A percentile compares a stretch with the other conserved stretches of the same genome.
phyloP scores from a whole-genome alignment of 2,888 invertebrate species.

The Parasteatoda lunata region DNA sequence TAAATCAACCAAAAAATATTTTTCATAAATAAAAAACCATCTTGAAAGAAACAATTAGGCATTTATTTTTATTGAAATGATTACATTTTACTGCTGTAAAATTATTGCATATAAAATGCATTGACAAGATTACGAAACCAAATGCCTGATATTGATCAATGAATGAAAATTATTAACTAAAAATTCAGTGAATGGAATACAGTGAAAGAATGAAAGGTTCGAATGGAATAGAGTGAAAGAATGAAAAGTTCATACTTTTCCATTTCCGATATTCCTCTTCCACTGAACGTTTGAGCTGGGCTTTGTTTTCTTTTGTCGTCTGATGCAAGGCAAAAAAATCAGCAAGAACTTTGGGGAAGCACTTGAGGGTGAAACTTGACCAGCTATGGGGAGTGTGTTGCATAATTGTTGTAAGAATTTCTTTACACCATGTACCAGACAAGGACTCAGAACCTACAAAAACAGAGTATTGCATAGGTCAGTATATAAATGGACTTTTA shows the following conservation, averaged over 20 bases:
- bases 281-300: constrained; percentile 77
- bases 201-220: too few species aligned
- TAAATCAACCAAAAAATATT: too few species aligned
- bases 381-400: constrained; percentile 96
- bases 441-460: constrained; percentile 77
- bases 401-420: constrained; percentile 90
- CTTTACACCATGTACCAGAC: constrained; percentile 90
- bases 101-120: too few species aligned
- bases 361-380: constrained; percentile 93
- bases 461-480: not conserved
- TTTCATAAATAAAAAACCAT: too few species aligned
- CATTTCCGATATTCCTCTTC: constrained; percentile 97
- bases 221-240: not conserved
- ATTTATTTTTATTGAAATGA: too few species aligned
- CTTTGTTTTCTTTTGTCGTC: constrained; percentile 89
- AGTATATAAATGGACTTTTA: too few species aligned
- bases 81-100: too few species aligned
- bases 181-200: too few species aligned
- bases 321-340: constrained; percentile 89
- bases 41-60: too few species aligned
- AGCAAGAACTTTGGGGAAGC: constrained; percentile 90
- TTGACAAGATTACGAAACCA: too few species aligned
- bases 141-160: too few species aligned
- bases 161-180: too few species aligned
- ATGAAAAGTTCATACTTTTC: constrained; percentile 76